A percentile compares a stretch with the other conserved stretches of the same genome.
Evolutionary conservation across 2,888 invertebrate genomes (phyloP).

Genomic region (Salticus scenicus): DNA sequence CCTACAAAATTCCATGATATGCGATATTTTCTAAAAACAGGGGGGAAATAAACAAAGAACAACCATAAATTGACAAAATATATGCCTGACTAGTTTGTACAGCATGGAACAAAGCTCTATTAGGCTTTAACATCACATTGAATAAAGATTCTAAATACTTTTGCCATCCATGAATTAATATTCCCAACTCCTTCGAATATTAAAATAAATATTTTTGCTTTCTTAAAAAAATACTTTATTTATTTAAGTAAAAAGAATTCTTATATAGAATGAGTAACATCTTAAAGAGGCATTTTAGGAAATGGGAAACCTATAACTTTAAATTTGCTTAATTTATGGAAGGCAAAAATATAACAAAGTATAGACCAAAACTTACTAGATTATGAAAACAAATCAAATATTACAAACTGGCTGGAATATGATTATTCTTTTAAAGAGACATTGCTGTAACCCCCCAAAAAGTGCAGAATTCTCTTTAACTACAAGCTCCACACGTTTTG

Average conservation of each 20-base stretch:
- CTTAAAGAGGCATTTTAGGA: conserved; percentile 26
- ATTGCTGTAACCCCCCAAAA: conserved; percentile 30
- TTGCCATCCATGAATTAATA: conserved; percentile 64
- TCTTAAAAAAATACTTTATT: conserved; percentile 62
- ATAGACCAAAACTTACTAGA: conserved; percentile 40
- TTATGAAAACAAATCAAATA: conserved; percentile 50
- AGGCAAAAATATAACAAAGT: conserved; percentile 62
- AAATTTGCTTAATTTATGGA: conserved; percentile 46
- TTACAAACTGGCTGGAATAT: conserved; percentile 65
- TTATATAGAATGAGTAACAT: conserved; percentile 22
- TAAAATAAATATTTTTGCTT: conserved; percentile 54
- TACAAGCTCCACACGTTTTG: conserved; percentile 60
- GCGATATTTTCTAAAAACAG: conserved; percentile 58
- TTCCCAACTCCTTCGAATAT: conserved; percentile 36
- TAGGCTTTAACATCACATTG: conserved; percentile 34
- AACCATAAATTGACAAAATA: conserved; percentile 62
- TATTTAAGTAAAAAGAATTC: conserved; percentile 43
- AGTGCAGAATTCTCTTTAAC: conserved; percentile 42
- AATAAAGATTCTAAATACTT: conserved; percentile 58
- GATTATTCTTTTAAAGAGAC: conserved; percentile 54
- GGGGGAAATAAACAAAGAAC: conserved; percentile 35
- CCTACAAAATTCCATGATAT: conserved; percentile 68
- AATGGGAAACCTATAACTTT: conserved; percentile 28
- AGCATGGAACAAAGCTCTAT: conserved; percentile 48
- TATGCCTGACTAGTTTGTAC: conserved; percentile 67